phyloP scores from a whole-genome alignment of 2,797 vertebrate species.

The Catharus ustulatus region DNA sequence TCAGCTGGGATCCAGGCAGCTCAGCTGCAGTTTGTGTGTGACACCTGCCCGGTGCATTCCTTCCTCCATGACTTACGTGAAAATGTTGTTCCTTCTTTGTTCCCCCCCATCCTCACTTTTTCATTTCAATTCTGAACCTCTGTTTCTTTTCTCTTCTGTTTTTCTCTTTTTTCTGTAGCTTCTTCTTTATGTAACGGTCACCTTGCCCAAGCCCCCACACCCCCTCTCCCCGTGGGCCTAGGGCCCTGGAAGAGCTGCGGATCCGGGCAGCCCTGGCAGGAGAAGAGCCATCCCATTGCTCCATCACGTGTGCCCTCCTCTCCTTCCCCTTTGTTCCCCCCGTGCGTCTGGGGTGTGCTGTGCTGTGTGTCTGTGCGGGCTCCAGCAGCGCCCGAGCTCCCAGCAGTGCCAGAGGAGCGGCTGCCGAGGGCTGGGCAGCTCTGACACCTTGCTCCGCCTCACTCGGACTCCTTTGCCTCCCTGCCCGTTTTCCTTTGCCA shows the following conservation, averaged over 20 bases:
- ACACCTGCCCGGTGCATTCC: not conserved
- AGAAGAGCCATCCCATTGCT: slow-evolving; percentile 79
- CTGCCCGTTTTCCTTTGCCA: not conserved
- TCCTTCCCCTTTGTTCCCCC: slow-evolving; percentile 58
- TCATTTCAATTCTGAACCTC: slow-evolving; percentile 74
- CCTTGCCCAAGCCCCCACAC: slow-evolving; percentile 75
- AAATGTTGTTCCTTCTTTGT: not conserved
- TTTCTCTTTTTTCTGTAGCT: slow-evolving; percentile 82
- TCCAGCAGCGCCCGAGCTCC: not conserved
- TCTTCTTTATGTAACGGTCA: slow-evolving; percentile 85
- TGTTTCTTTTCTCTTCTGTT: slow-evolving; percentile 62
- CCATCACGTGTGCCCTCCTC: slow-evolving; percentile 72
- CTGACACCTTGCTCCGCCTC: not conserved
- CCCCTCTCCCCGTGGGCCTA: slow-evolving; percentile 76
- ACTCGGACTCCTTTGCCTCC: not conserved
- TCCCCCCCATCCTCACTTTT: not conserved
- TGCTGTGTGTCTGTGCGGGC: slow-evolving; percentile 65
- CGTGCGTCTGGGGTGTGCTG: slow-evolving; percentile 60
- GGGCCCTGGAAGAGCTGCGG: slow-evolving; percentile 76
- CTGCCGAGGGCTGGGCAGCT: not conserved
- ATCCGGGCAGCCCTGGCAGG: slow-evolving; percentile 59
- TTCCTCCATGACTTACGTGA: not conserved
- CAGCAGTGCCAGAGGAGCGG: not conserved
- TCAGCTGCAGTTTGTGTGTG: not conserved
- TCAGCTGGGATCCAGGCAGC: not conserved